Percentiles rank a stretch among this genome's conserved stretches.
Evolutionary conservation across 2,113 vertebrate species (phyloP).

Genomic region (Hucho hucho): DNA sequence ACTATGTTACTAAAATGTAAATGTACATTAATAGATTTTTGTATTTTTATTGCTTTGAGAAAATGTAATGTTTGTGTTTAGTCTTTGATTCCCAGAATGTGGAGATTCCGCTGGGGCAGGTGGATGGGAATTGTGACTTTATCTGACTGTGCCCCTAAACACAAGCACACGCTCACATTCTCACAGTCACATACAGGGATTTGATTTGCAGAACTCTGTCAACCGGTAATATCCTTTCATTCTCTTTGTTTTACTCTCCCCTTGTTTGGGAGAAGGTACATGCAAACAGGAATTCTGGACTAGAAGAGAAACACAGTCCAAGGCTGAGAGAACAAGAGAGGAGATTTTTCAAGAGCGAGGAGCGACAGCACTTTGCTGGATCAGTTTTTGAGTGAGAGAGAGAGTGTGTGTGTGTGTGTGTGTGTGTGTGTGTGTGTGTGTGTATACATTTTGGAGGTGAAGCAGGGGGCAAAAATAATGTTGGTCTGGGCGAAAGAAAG

Average conservation of each 20-base stretch:
- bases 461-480: too few species aligned
- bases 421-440: conserved; percentile 34
- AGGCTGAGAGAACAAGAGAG: conserved; percentile 63
- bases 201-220: conserved; percentile 57
- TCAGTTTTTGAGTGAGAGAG: not conserved
- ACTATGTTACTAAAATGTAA: too few species aligned
- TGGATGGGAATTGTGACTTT: too few species aligned
- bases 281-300: conserved; percentile 73
- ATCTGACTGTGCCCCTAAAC: too few species aligned
- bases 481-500: not conserved
- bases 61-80: too few species aligned
- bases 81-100: too few species aligned
- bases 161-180: conserved; percentile 3
- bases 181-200: conserved; percentile 4
- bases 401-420: not conserved
- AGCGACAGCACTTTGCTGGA: not conserved
- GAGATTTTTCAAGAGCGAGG: conserved; percentile 43
- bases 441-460: not conserved
- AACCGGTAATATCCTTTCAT: conserved; percentile 65
- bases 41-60: too few species aligned
- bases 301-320: conserved; percentile 64
- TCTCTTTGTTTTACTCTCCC: conserved; percentile 67
- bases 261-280: conserved; percentile 66
- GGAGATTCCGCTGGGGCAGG: too few species aligned
- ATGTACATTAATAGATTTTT: too few species aligned